These are phyloP conservation scores for Apotomis betuletana DNA, from an alignment of 2,888 invertebrate genomes.

Conservation along the genomic window DNA sequence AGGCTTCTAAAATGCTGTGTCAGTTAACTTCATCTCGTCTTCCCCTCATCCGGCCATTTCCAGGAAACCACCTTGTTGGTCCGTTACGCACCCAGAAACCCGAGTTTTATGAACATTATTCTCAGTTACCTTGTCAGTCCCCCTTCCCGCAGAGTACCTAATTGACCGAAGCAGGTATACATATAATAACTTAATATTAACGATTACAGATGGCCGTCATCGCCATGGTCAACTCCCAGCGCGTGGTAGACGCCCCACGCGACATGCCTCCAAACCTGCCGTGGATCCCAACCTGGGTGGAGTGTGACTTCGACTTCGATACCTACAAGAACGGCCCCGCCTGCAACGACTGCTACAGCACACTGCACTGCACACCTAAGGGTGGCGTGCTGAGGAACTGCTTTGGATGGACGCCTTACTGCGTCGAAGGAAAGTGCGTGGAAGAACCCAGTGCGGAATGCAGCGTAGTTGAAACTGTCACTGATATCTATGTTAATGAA, in stretches of 20 bases:
- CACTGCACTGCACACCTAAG: conserved; percentile 40
- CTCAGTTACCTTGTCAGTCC: no score
- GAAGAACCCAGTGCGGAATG: conserved; percentile 35
- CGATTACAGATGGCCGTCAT: conserved; percentile 12
- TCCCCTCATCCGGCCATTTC: no score
- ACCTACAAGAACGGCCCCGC: conserved; percentile 28
- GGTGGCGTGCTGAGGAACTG: conserved; percentile 44
- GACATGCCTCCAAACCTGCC: conserved; percentile 1
- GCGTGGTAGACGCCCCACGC: conserved; percentile 8
- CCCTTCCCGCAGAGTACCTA: no score
- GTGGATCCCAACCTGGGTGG: conserved; percentile 42
- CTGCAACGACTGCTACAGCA: conserved; percentile 43
- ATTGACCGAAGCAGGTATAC: no score
- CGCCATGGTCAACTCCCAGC: conserved; percentile 22
- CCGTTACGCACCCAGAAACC: no score
- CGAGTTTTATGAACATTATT: no score
- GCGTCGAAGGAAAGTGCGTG: conserved; percentile 42
- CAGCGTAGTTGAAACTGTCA: conserved; percentile 26
- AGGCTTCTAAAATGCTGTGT: no score
- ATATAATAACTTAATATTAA: background rate
- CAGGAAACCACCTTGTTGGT: no score
- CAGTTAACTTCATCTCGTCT: no score
- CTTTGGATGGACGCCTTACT: conserved; percentile 40
- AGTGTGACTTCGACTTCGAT: conserved; percentile 41
- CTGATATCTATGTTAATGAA: conserved; percentile 3